phyloP scores from a whole-genome alignment of 2,888 invertebrate genomes.

The Gortyna flavago region DNA sequence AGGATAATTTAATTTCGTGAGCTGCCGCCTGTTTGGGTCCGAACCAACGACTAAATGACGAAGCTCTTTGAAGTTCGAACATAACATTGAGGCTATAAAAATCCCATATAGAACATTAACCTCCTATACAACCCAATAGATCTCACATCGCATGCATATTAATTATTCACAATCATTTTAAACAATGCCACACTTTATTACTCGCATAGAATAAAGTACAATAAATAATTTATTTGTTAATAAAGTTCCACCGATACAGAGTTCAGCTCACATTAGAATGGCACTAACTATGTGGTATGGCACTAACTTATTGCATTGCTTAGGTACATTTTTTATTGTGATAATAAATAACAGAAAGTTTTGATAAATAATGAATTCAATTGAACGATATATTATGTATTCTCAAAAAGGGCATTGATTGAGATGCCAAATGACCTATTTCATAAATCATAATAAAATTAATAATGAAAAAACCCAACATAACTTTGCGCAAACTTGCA shows the following conservation, averaged over 20 bases:
- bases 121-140: not conserved
- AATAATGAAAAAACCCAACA: not conserved
- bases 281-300: not conserved
- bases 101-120: not conserved
- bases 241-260: conserved; percentile 24
- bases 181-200: conserved; percentile 21
- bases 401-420: not conserved
- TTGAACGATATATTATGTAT: not conserved
- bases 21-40: no score
- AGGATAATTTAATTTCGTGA: no score
- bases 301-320: not conserved
- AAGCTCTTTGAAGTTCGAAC: not conserved
- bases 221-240: conserved; percentile 20
- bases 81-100: not conserved
- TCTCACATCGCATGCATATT: conserved; percentile 7
- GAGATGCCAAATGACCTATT: not conserved
- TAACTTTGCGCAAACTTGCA: not conserved
- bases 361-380: not conserved
- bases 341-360: conserved; percentile 2
- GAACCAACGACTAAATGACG: no score
- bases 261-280: conserved; percentile 9
- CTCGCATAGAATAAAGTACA: conserved; percentile 19
- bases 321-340: conserved; percentile 14
- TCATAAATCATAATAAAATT: not conserved
- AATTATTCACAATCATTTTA: conserved; percentile 9